These are phyloP conservation scores for Pteropus rufus DNA, from an alignment of 2,797 vertebrate species.

Conservation along the genomic window DNA sequence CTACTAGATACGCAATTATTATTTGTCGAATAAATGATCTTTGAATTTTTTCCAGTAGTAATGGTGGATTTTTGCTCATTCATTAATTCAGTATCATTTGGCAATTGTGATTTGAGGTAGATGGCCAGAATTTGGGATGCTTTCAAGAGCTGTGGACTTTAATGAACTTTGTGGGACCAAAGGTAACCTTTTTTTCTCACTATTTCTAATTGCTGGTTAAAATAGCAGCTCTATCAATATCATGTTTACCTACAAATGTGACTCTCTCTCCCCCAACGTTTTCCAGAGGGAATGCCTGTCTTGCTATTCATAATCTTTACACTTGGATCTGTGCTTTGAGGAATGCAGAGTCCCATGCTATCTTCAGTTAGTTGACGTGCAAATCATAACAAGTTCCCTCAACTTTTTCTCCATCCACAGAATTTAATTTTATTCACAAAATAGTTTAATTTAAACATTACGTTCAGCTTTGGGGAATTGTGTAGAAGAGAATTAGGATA, in stretches of 20 bases:
- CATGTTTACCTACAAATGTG: neutral
- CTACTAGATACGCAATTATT: neutral
- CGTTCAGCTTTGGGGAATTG: neutral
- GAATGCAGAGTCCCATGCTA: neutral
- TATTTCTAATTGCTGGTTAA: slow-evolving; percentile 22
- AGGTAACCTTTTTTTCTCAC: neutral
- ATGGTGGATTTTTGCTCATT: neutral
- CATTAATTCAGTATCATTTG: neutral
- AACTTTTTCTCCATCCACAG: neutral
- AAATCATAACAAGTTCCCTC: neutral
- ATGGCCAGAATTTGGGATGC: neutral
- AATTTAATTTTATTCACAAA: neutral
- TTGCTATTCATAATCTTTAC: neutral
- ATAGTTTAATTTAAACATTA: neutral
- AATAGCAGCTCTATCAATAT: neutral
- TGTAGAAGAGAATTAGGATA: neutral
- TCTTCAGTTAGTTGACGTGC: neutral
- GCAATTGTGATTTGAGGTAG: neutral
- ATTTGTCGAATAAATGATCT: neutral
- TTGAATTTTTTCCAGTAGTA: neutral
- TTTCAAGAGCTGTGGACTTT: neutral
- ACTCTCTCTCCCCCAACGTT: neutral
- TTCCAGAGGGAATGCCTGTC: neutral
- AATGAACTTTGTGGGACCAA: slow-evolving; percentile 17
- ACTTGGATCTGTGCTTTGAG: neutral